Evolutionary conservation across 2,888 invertebrate species (phyloP).

Genomic region (Spodoptera picta): DNA sequence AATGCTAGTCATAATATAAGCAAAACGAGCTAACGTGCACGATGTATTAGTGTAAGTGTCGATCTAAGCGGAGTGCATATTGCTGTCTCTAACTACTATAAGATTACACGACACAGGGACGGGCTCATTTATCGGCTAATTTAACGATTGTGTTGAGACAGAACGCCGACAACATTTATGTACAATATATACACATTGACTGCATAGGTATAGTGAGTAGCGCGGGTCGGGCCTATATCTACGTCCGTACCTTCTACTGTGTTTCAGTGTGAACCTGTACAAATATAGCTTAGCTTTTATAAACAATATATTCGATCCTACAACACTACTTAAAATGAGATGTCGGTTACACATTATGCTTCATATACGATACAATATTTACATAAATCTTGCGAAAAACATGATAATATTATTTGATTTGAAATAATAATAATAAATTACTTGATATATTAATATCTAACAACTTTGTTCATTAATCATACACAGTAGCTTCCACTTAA

Average conservation of each 20-base stretch:
- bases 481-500: conserved; percentile 23
- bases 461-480: conserved; percentile 41
- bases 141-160: conserved; percentile 22
- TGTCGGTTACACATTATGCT: conserved; percentile 40
- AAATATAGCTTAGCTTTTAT: conserved; percentile 18
- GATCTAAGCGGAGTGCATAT: too few species aligned
- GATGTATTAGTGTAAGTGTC: too few species aligned
- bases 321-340: conserved; percentile 56
- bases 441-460: conserved; percentile 35
- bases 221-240: too few species aligned
- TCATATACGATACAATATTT: conserved; percentile 51
- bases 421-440: conserved; percentile 40
- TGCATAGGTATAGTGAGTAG: conserved; percentile 6
- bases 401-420: conserved; percentile 33
- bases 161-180: conserved; percentile 29
- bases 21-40: neutral
- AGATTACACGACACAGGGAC: conserved; percentile 32
- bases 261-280: conserved; percentile 4
- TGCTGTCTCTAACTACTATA: too few species aligned
- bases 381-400: conserved; percentile 42
- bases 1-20: conserved; percentile 26
- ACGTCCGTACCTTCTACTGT: neutral
- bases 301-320: conserved; percentile 41
- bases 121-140: conserved; percentile 10
- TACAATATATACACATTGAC: conserved; percentile 42